Conservation (phyloP, 2,888 invertebrate genomes). For the Drosophila antonietae region DNA sequence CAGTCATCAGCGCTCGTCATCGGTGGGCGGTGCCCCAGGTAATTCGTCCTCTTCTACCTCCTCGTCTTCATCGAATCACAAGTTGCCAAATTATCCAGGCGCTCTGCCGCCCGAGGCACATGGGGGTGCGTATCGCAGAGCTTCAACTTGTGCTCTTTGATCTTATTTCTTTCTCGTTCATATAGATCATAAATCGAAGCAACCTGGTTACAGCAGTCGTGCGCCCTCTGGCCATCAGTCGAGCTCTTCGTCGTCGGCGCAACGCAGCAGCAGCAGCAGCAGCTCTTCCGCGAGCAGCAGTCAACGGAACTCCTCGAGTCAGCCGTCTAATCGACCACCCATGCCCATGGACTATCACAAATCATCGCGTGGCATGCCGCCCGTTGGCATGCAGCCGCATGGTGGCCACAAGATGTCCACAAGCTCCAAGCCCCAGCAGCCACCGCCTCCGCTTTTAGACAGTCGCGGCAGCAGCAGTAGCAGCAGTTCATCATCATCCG, state of each 20-base stretch:
- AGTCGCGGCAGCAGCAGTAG: slow-evolving; percentile 29
- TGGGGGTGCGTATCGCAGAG: slow-evolving; percentile 64
- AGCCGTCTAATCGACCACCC: slow-evolving; percentile 59
- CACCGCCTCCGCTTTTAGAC: slow-evolving; percentile 40
- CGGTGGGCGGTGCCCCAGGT: slow-evolving; percentile 44
- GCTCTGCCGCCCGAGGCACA: slow-evolving; percentile 70
- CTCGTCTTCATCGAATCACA: slow-evolving; percentile 77
- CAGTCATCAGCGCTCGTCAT: slow-evolving; percentile 77
- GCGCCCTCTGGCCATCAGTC: slow-evolving; percentile 62
- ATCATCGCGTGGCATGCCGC: slow-evolving; percentile 75
- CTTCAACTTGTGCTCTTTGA: neutral
- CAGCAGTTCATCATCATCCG: slow-evolving; percentile 42
- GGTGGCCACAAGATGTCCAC: slow-evolving; percentile 71
- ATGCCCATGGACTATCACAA: slow-evolving; percentile 82
- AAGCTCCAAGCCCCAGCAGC: slow-evolving; percentile 65
- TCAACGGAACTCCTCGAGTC: slow-evolving; percentile 53
- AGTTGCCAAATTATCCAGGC: slow-evolving; percentile 79
- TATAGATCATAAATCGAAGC: slow-evolving; percentile 81
- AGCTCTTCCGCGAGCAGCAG: slow-evolving; percentile 44
- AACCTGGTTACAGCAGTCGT: slow-evolving; percentile 69
- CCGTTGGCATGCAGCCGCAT: slow-evolving; percentile 61
- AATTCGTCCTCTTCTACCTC: slow-evolving; percentile 57
- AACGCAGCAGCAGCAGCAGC: slow-evolving; percentile 42
- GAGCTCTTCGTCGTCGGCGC: slow-evolving; percentile 58
- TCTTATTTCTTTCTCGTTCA: neutral